Conservation (phyloP, 2,888 invertebrate species). For the Eumacrocentrus americanus region DNA sequence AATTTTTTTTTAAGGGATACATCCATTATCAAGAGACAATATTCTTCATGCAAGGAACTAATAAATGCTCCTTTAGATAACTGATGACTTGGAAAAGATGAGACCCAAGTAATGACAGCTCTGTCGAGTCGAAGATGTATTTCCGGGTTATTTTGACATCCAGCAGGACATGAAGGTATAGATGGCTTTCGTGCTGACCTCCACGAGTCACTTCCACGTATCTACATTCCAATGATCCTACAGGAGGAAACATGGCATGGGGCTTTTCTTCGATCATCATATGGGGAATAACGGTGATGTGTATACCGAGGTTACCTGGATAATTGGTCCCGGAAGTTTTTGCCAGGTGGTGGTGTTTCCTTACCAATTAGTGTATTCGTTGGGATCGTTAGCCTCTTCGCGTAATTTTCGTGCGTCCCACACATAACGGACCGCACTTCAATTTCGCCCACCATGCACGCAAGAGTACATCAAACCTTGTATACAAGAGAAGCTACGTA, state of each 20-base stretch:
- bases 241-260: too few relatives aligned
- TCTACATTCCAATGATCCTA: too few relatives aligned
- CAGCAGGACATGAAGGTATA: neutral
- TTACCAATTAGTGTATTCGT: slow-evolving; percentile 27
- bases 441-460: slow-evolving; percentile 15
- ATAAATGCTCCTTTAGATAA: too few relatives aligned
- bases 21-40: too few relatives aligned
- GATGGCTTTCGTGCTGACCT: slow-evolving; percentile 8
- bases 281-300: too few relatives aligned
- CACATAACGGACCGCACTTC: slow-evolving; percentile 13
- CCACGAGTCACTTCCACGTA: neutral
- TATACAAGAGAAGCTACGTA: too few relatives aligned
- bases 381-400: slow-evolving; percentile 15
- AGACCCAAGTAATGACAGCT: neutral
- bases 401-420: slow-evolving; percentile 17
- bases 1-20: too few relatives aligned
- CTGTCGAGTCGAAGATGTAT: neutral
- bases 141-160: slow-evolving; percentile 7
- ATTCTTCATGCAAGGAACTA: too few relatives aligned
- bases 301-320: too few relatives aligned
- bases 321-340: slow-evolving; percentile 30
- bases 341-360: slow-evolving; percentile 24
- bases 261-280: too few relatives aligned
- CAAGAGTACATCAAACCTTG: too few relatives aligned
- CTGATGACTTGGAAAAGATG: neutral